These are phyloP conservation scores for Centrocercus urophasianus DNA, from an alignment of 2,113 vertebrate genomes.

Conservation along the genomic window DNA sequence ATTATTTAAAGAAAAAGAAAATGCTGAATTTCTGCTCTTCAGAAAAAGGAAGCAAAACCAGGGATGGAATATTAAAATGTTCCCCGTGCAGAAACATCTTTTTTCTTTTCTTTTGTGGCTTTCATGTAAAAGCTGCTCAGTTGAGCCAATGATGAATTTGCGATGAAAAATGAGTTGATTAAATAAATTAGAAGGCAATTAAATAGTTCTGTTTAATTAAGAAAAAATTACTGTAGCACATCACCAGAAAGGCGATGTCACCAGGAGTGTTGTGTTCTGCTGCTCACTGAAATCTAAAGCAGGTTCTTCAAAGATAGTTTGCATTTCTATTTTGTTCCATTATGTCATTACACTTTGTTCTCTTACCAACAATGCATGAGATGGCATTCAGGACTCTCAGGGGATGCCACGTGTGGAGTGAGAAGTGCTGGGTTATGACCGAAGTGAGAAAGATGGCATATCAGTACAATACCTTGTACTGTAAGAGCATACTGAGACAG, in stretches of 20 bases:
- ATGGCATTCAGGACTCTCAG: neutral
- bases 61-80: neutral
- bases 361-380: too few relatives aligned
- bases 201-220: neutral
- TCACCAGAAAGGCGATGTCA: neutral
- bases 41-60: constrained; percentile 2
- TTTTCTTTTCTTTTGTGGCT: neutral
- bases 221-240: neutral
- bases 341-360: rapidly evolving
- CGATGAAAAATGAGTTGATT: neutral
- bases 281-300: neutral
- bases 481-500: neutral
- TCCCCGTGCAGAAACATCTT: neutral
- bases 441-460: neutral
- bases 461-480: neutral
- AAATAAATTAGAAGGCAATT: neutral
- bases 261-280: neutral
- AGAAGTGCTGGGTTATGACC: neutral
- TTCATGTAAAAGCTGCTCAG: neutral
- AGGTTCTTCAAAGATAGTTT: neutral
- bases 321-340: neutral
- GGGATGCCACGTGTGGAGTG: neutral
- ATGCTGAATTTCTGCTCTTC: constrained; percentile 30
- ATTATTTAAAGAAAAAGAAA: constrained; percentile 69
- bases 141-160: neutral